These are phyloP conservation scores for Pangasianodon hypophthalmus DNA, from an alignment of 2,113 vertebrate genomes.

Conservation along the genomic window DNA sequence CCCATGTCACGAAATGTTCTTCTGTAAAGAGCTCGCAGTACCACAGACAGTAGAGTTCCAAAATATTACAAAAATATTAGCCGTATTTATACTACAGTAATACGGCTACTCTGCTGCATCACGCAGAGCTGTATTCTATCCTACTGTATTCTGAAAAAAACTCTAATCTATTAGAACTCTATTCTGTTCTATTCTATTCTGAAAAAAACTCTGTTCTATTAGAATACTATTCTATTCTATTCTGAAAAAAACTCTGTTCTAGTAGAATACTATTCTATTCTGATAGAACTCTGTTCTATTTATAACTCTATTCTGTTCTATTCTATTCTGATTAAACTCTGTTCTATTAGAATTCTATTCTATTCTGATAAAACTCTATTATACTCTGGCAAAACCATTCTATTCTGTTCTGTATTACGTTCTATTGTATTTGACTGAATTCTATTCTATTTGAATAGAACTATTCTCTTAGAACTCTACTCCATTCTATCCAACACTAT, in stretches of 20 bases:
- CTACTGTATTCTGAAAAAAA: background rate
- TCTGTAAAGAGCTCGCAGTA: background rate
- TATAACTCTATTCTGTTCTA: background rate
- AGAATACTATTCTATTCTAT: too few relatives aligned
- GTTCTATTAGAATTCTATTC: background rate
- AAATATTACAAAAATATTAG: background rate
- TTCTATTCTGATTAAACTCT: background rate
- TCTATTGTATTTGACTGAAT: background rate
- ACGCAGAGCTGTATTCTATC: background rate
- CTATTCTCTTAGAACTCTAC: background rate
- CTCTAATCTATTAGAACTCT: background rate
- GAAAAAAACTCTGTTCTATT: too few relatives aligned
- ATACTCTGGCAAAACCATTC: background rate
- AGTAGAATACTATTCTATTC: background rate
- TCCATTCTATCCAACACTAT: background rate
- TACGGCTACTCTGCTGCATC: background rate
- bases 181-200: too few relatives aligned
- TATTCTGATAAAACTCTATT: background rate
- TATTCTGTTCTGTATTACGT: background rate
- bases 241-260: too few relatives aligned
- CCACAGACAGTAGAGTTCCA: background rate
- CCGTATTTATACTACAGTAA: background rate
- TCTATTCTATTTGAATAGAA: background rate
- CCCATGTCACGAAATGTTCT: background rate
- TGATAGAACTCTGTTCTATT: background rate